Evolutionary conservation across 1,140 invertebrate genomes (phyloP), one percentile per base, ranked within the genome.

Genomic region (Neodiprion pinetum): DNA sequence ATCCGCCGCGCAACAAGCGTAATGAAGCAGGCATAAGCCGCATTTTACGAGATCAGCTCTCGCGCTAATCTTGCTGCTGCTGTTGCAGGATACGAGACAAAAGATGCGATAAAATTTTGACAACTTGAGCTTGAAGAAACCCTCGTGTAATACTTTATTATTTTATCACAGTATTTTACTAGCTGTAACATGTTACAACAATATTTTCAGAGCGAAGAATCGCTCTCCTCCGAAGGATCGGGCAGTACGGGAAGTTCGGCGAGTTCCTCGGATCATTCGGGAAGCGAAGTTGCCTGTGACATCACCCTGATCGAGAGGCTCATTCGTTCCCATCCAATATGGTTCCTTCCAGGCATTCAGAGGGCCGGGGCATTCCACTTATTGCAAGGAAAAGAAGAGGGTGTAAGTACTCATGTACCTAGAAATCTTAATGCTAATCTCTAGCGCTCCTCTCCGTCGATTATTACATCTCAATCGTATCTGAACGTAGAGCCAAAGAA

Each of bases 271-370:
- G 85, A 85, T 76, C 85, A 87, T 78, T 87, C 85, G 70, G 85
- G 83, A 10, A 80, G 83, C 79, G 87, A 88, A 76, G 82, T 85
- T 71, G 86, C 94, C 70, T 96, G 94, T 86, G 94, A 95, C 86
- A 95, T 97, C 81, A 93, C 94, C 14, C 87, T 96, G 70, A 88
- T 96, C 79, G 97, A 98, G 87, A 90, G 96, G 66, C 91, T 98
- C 73, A 94, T 97, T 78, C 92, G 96, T 70, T 96, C 95, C 48
- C 96, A 98, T 90, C 95, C 96, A 17, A 96, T 99, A 78, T 98
- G 97, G 97, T 98, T 97, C 87, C 90, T 98, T 50, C 95, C 96
- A 1, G 95, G 96, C n/a, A 95, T 98, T 23, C 96, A 97, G 82
- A 91, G 97, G 71, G 95, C 95, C 71, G 96, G 96, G 0, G 96